These are phyloP conservation scores for Corythornis leucogaster DNA, from an alignment of 2,797 vertebrate species.

Conservation along the genomic window DNA sequence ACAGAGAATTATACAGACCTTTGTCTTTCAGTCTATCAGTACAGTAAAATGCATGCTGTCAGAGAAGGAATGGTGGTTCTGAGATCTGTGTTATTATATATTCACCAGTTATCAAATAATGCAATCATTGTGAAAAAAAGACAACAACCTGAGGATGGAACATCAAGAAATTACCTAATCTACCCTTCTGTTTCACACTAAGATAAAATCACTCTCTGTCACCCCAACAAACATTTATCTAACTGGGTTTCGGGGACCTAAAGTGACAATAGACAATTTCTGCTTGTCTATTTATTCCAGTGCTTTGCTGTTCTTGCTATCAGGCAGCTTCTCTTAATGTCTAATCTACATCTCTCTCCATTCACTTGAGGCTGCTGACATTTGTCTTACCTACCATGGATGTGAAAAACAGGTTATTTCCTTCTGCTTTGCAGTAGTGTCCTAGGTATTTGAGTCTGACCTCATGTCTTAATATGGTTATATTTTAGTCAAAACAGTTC, in stretches of 20 bases:
- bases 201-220: not conserved
- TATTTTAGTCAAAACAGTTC: not conserved
- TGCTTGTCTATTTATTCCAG: not conserved
- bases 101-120: not conserved
- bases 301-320: not conserved
- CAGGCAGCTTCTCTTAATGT: not conserved
- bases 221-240: not conserved
- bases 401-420: not conserved
- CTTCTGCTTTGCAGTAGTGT: not conserved
- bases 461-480: not conserved
- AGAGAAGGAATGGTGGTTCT: not conserved
- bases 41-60: not conserved
- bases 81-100: not conserved
- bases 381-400: not conserved
- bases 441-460: not conserved
- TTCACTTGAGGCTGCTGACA: not conserved
- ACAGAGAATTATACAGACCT: not conserved
- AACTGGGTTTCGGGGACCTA: not conserved
- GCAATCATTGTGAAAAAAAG: not conserved
- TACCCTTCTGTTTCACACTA: not conserved
- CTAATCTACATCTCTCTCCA: not conserved
- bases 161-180: not conserved
- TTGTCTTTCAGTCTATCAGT: not conserved
- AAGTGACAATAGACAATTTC: not conserved
- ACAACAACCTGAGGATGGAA: not conserved